Percentiles rank a stretch among this genome's conserved stretches.
phyloP scores from a whole-genome alignment of 2,797 vertebrate species.

The Phyllotis vaccarum region DNA sequence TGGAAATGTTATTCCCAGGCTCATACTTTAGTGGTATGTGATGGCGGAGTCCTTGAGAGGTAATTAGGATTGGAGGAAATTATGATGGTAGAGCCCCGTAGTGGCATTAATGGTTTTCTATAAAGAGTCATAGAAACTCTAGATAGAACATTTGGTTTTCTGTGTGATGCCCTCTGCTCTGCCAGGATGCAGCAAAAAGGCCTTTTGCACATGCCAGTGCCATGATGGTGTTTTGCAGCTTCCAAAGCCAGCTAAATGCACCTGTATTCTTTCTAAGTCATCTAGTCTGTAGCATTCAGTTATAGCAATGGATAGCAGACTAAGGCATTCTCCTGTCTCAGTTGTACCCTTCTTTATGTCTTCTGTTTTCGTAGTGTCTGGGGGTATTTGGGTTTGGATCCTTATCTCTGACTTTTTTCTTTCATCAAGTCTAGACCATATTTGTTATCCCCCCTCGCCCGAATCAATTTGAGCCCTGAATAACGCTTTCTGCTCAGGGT shows the following conservation, averaged over 20 bases:
- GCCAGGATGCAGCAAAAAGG: neutral
- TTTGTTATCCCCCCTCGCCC: neutral
- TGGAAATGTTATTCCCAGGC: neutral
- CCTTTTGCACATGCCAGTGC: neutral
- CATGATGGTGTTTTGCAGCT: neutral
- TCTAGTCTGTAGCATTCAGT: neutral
- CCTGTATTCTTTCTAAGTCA: neutral
- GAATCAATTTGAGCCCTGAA: neutral
- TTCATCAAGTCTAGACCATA: neutral
- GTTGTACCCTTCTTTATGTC: neutral
- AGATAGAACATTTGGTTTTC: neutral
- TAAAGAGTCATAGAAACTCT: neutral
- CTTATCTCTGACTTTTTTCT: slow-evolving; percentile 19
- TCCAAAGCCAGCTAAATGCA: neutral
- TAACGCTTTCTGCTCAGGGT: neutral
- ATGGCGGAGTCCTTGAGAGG: neutral
- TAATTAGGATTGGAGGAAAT: neutral
- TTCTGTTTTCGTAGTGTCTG: neutral
- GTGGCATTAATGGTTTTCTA: neutral
- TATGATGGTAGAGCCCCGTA: neutral
- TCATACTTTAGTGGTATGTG: neutral
- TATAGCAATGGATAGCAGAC: neutral
- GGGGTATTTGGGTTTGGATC: neutral
- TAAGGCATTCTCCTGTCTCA: neutral
- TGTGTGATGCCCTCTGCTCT: neutral